Percentiles rank a stretch among this genome's conserved stretches.
Evolutionary conservation across 92 coral and sea anemone genomes (phyloP).

Genomic region (Nematostella vectensis): DNA sequence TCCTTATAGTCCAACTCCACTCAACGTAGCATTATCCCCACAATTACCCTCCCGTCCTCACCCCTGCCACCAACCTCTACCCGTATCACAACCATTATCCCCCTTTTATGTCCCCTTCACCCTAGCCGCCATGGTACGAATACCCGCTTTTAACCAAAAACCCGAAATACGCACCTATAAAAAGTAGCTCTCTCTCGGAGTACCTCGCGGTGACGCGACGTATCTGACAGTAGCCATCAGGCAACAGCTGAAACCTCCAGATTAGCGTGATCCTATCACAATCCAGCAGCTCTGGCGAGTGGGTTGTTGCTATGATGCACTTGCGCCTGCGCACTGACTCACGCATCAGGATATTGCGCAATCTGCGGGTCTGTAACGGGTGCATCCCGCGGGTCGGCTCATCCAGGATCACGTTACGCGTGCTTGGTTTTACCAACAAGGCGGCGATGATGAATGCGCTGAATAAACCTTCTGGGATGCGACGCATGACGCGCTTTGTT

Average conservation of each 20-base stretch:
- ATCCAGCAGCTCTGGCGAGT: conserved; percentile 84
- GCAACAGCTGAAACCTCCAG: conserved; percentile 75
- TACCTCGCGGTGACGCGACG: conserved; percentile 65
- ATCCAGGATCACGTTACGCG: conserved; percentile 67
- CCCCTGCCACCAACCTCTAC: too few relatives aligned
- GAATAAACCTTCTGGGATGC: conserved; percentile 78
- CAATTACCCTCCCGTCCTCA: too few relatives aligned
- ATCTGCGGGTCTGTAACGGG: conserved; percentile 81
- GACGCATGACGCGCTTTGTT: conserved; percentile 39
- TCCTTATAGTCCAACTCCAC: too few relatives aligned
- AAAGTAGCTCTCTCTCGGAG: conserved; percentile 73
- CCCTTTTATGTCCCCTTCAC: too few relatives aligned
- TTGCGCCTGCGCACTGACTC: conserved; percentile 68
- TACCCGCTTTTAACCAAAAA: too few relatives aligned
- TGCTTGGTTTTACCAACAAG: conserved; percentile 47
- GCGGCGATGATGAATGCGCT: conserved; percentile 80
- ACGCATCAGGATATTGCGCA: conserved; percentile 72
- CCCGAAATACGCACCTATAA: conserved; percentile 34
- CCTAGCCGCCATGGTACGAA: too few relatives aligned
- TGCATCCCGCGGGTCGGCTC: conserved; percentile 95
- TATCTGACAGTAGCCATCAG: conserved; percentile 73
- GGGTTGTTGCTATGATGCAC: conserved; percentile 70
- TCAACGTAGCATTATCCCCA: too few relatives aligned
- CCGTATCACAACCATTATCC: too few relatives aligned
- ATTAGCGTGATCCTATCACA: conserved; percentile 72